Base-by-base conservation (phyloP, 2,888 invertebrate genomes). In the Ochropleura plecta region DNA sequence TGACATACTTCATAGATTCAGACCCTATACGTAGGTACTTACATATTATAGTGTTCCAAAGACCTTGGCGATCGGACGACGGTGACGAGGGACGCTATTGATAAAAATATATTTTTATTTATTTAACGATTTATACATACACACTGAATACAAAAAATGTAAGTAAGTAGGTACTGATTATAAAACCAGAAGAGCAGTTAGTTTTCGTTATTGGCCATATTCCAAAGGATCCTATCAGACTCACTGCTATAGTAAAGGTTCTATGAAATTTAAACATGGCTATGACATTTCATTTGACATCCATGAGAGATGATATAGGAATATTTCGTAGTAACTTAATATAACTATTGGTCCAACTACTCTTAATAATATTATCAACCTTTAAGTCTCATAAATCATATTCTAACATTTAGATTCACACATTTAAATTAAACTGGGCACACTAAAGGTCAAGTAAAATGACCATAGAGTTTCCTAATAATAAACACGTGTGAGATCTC, bases 381-480 rank as follows among this genome's bases (percentile, higher is more conserved):
- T 67, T 20, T 42, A 20, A 9, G 40, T 51, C 14, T 18, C 40
- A 51, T 75, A 60, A 14, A 51, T 67, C 59, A 76, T 42, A 12
- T 16, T 18, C 18, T 42, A 76, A 48, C 75, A 75, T 65, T 57
- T 75, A 5, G 16, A 60, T 46, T 46, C 51, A 40, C n/a, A 68
- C 46, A 60, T 60, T 42, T 76, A 44, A 53, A n/a, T 69, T 16
- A 20, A 48, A 69, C 48, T 76, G 4, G 51, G n/a, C 30, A 46
- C 20, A 8, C 0, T 44, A 46, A 40, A 62, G 51, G 51, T 42
- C 59, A 62, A 48, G 9, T 76, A 30, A 60, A 60, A 53, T 60
- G 59, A 46, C 51, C 73, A 48, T 42, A 46, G n/a, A 62, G 57
- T 59, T 59, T 53, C 20, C 6, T n/a, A 60, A 46, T n/a, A 60